Conservation (phyloP, 2,113 vertebrate species). For the Nothocercus julius region DNA sequence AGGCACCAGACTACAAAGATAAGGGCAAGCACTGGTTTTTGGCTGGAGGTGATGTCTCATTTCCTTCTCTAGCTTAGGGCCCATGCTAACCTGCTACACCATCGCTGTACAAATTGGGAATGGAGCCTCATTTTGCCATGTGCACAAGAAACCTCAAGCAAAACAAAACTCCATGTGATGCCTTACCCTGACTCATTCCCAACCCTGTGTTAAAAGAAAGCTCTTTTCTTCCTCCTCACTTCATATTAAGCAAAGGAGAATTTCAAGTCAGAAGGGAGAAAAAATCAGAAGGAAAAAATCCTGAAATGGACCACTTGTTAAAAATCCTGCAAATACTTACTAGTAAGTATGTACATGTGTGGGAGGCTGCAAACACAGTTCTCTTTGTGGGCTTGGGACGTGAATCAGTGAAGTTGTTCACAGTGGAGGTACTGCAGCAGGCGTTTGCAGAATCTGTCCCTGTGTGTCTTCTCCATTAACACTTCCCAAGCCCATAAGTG, state of each 20-base stretch:
- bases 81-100: rapidly evolving
- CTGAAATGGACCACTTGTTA: background rate
- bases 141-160: background rate
- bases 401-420: background rate
- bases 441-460: background rate
- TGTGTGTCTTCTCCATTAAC: background rate
- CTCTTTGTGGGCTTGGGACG: background rate
- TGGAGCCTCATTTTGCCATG: background rate
- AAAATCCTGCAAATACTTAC: background rate
- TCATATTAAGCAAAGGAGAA: background rate
- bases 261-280: background rate
- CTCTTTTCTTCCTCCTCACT: background rate
- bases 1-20: background rate
- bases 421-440: background rate
- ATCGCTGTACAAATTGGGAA: background rate
- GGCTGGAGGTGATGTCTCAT: background rate
- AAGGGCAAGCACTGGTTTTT: background rate
- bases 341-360: background rate
- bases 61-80: background rate
- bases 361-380: background rate
- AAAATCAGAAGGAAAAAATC: background rate
- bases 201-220: background rate
- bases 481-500: background rate
- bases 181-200: background rate
- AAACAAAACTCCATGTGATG: background rate